A percentile compares a stretch with the other conserved stretches of the same genome.
phyloP scores from a whole-genome alignment of 2,113 vertebrate genomes.

The Carlito syrichta region DNA sequence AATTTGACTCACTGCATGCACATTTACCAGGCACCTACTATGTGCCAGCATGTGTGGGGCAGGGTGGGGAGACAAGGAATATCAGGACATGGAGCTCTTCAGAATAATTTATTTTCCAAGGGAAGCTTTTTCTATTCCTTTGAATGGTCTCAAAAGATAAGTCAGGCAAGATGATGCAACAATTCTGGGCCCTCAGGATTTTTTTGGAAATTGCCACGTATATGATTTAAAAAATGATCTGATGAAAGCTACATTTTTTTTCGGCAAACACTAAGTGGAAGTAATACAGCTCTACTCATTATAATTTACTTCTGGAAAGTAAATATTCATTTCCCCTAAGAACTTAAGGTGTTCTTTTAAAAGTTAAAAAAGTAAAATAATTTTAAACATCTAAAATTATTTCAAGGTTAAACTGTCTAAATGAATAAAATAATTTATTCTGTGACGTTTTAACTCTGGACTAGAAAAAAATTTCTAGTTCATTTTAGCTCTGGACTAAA shows the following conservation, averaged over 20 bases:
- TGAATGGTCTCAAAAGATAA: neutral
- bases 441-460: constrained; percentile 49
- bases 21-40: neutral
- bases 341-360: neutral
- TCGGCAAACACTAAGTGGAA: neutral
- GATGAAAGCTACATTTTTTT: neutral
- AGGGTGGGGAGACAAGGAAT: neutral
- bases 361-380: neutral
- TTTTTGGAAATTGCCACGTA: neutral
- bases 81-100: neutral
- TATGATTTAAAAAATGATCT: neutral
- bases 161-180: neutral
- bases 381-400: neutral
- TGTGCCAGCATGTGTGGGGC: neutral
- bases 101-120: neutral
- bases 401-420: constrained; percentile 32
- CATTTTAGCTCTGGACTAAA: constrained; percentile 43
- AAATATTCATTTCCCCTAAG: neutral
- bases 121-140: neutral
- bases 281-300: neutral
- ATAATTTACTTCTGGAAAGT: neutral
- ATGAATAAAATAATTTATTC: constrained; percentile 25
- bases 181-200: neutral
- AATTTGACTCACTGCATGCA: neutral
- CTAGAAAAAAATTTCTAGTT: constrained; percentile 27